These are phyloP conservation scores for Oxystoma pomonae DNA, from an alignment of 2,888 invertebrate genomes.

Conservation along the genomic window DNA sequence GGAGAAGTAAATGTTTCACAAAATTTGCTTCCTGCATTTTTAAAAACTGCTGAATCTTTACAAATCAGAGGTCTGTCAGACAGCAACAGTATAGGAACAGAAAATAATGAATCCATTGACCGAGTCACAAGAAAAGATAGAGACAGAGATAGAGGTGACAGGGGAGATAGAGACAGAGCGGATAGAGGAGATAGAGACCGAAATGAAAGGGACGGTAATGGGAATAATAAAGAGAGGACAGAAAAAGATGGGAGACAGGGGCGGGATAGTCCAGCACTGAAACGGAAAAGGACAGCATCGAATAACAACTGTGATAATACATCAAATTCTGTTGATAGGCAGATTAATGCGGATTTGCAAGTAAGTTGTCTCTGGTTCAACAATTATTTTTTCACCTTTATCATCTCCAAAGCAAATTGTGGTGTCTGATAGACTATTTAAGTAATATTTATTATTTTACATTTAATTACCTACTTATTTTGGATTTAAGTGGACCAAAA, in stretches of 20 bases:
- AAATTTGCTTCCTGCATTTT: slow-evolving; percentile 84
- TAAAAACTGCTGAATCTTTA: slow-evolving; percentile 88
- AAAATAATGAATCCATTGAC: slow-evolving; percentile 38
- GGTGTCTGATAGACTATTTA: too few relatives aligned
- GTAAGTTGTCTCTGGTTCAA: slow-evolving; percentile 41
- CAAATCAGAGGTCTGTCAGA: slow-evolving; percentile 87
- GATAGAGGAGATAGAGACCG: slow-evolving; percentile 18
- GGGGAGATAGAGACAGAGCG: slow-evolving; percentile 12
- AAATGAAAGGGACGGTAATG: background rate
- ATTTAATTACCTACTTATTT: too few relatives aligned
- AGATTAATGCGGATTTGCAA: slow-evolving; percentile 60
- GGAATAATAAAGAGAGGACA: background rate
- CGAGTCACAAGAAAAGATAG: slow-evolving; percentile 28
- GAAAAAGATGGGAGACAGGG: slow-evolving; percentile 23
- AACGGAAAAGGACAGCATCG: slow-evolving; percentile 58
- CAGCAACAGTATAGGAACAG: slow-evolving; percentile 61
- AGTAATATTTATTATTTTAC: too few relatives aligned
- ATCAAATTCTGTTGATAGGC: slow-evolving; percentile 58
- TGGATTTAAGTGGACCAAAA: too few relatives aligned
- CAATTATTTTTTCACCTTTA: too few relatives aligned
- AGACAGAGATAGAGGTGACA: slow-evolving; percentile 37
- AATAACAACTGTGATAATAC: slow-evolving; percentile 66
- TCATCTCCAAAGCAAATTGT: too few relatives aligned
- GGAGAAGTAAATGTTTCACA: slow-evolving; percentile 79
- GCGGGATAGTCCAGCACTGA: slow-evolving; percentile 50